Conservation (phyloP, 2,113 vertebrate species). For the Jacana jacana region DNA sequence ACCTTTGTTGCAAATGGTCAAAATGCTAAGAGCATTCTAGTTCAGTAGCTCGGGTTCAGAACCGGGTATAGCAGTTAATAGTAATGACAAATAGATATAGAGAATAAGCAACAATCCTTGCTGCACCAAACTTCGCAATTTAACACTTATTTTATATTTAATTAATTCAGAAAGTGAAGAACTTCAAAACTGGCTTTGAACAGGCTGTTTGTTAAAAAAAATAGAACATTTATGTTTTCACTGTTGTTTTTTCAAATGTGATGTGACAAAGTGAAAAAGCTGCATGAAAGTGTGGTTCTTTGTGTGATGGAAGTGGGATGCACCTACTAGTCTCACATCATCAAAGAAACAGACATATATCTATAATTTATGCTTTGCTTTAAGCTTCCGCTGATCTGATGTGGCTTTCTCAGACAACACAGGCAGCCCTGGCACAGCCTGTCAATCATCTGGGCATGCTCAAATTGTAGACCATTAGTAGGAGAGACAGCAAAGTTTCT, state of each 20-base stretch:
- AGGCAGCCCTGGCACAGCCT: conserved; percentile 78
- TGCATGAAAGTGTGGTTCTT: conserved; percentile 78
- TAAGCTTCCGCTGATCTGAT: conserved; percentile 81
- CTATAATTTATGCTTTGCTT: conserved; percentile 89
- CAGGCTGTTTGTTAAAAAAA: conserved; percentile 81
- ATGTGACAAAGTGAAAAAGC: conserved; percentile 87
- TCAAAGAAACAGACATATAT: conserved; percentile 85
- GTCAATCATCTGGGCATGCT: conserved; percentile 80
- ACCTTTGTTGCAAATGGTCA: conserved; percentile 56
- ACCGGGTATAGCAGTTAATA: conserved; percentile 36
- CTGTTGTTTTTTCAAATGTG: conserved; percentile 88
- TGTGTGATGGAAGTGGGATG: conserved; percentile 75
- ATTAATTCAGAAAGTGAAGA: conserved; percentile 77
- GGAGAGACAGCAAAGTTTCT: conserved; percentile 79
- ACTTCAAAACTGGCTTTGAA: conserved; percentile 72
- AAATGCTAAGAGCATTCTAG: conserved; percentile 51
- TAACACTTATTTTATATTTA: conserved; percentile 80
- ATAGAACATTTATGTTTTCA: conserved; percentile 84
- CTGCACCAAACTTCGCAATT: conserved; percentile 72
- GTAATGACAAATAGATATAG: conserved; percentile 59
- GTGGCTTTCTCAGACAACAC: conserved; percentile 83
- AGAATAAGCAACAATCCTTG: conserved; percentile 52
- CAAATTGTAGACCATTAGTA: conserved; percentile 81
- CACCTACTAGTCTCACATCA: conserved; percentile 79
- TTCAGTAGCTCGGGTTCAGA: conserved; percentile 44